Conservation (phyloP, 2,888 invertebrate species). For the Pegoplata infirma region DNA sequence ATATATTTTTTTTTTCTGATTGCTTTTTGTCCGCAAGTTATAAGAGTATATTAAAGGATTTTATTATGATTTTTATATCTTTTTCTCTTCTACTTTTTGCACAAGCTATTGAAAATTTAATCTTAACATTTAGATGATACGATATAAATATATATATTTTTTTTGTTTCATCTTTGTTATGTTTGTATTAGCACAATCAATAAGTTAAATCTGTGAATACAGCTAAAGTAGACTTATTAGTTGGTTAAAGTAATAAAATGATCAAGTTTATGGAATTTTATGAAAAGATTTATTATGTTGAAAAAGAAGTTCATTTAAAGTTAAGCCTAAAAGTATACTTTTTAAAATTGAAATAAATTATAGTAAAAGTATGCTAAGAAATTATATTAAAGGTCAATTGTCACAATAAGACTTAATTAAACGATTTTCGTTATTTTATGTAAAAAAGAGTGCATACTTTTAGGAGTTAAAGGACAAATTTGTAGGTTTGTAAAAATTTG, state of each 20-base stretch:
- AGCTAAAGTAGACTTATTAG: background rate
- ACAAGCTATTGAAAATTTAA: background rate
- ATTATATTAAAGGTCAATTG: too few species aligned
- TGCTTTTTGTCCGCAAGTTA: background rate
- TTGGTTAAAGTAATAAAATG: background rate
- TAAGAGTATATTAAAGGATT: background rate
- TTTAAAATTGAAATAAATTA: background rate
- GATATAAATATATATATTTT: too few species aligned
- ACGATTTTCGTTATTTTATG: too few species aligned
- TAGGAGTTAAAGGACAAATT: too few species aligned
- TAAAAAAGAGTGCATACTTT: too few species aligned
- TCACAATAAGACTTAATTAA: too few species aligned
- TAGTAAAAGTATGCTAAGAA: too few species aligned
- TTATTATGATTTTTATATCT: background rate
- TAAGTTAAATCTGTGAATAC: background rate
- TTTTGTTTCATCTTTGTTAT: background rate
- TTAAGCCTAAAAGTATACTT: background rate
- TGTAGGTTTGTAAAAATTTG: too few species aligned
- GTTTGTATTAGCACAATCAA: background rate
- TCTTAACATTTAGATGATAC: background rate
- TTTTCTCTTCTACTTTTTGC: background rate
- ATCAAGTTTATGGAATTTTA: background rate
- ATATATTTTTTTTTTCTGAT: background rate
- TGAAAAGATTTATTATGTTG: background rate
- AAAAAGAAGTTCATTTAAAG: background rate